These are phyloP conservation scores for Cydia splendana DNA, from an alignment of 1,140 invertebrate genomes.

Conservation along the genomic window DNA sequence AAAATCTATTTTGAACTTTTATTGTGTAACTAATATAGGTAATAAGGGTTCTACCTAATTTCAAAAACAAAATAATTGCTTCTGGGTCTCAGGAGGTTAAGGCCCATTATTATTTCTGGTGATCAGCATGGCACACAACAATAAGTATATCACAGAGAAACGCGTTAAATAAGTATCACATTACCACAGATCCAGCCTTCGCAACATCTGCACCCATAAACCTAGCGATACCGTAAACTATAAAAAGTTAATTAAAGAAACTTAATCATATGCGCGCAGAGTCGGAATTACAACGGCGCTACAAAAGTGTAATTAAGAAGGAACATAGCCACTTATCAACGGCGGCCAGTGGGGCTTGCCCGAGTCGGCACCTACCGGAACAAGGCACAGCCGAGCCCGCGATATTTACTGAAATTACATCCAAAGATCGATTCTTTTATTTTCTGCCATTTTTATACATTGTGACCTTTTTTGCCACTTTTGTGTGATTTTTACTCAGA, in stretches of 20 bases:
- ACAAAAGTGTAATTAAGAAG: constrained; percentile 32
- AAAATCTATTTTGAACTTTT: no score
- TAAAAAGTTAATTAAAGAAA: constrained; percentile 16
- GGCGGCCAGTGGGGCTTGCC: constrained; percentile 26
- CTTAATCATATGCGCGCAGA: constrained; percentile 16
- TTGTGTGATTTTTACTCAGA: no score
- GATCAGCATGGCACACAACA: no score
- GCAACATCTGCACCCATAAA: not conserved
- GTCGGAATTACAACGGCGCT: constrained; percentile 8
- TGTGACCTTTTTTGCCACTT: no score
- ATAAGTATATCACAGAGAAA: no score
- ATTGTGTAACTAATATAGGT: no score
- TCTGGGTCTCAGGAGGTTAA: no score
- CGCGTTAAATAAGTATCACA: not conserved
- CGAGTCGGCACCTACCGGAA: not conserved
- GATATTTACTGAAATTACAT: not conserved
- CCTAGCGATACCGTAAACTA: not conserved
- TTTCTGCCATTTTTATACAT: no score
- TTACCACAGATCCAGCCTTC: not conserved
- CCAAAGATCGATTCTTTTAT: no score
- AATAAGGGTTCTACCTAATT: no score
- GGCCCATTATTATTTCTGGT: no score
- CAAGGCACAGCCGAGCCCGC: not conserved
- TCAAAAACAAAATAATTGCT: no score
- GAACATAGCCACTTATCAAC: constrained; percentile 43